These are phyloP conservation scores for Oscheius sp. DNA, from an alignment of 1,140 invertebrate species.

Conservation along the genomic window DNA sequence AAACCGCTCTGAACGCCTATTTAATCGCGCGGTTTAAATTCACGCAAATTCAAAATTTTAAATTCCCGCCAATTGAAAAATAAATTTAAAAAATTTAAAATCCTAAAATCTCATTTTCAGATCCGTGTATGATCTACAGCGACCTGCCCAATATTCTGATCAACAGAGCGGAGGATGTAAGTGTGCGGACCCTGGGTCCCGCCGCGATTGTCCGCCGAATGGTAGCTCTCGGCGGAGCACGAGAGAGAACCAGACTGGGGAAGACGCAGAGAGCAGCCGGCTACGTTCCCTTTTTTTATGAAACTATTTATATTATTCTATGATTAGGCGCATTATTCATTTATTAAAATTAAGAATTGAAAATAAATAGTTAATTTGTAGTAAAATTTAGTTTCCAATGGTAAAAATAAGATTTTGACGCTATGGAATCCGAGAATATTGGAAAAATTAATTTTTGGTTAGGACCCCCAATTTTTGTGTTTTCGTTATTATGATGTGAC, in stretches of 20 bases:
- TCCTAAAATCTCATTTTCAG: background rate
- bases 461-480: background rate
- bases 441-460: background rate
- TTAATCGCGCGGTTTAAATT: too few relatives aligned
- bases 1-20: too few relatives aligned
- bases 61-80: background rate
- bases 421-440: background rate
- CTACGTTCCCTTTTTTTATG: background rate
- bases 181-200: background rate
- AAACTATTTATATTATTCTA: background rate
- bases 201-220: background rate
- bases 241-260: background rate
- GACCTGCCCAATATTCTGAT: background rate
- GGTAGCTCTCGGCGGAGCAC: background rate
- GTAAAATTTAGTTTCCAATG: too few relatives aligned
- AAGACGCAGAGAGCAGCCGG: background rate
- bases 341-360: background rate
- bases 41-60: background rate
- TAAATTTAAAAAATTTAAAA: background rate
- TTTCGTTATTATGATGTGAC: too few relatives aligned
- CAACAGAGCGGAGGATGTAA: background rate
- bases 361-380: too few relatives aligned
- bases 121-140: conserved; percentile 1
- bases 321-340: background rate
- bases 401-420: background rate